These are phyloP conservation scores for Mesoligia furuncula DNA, from an alignment of 2,888 invertebrate genomes.

Conservation along the genomic window DNA sequence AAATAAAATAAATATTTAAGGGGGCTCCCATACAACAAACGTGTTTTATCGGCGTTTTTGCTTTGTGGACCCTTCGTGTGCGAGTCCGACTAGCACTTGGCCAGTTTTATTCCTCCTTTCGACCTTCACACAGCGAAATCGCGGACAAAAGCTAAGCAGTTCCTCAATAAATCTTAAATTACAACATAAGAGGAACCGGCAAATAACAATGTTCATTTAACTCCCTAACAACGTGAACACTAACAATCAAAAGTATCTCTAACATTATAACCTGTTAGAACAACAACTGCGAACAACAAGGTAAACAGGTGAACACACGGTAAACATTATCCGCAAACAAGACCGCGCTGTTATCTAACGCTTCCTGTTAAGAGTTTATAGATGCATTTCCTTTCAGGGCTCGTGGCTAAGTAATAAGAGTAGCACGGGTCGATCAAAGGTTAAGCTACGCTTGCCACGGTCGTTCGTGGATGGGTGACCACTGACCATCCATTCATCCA, in stretches of 20 bases:
- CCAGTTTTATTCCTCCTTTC: not conserved
- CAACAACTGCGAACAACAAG: conserved; percentile 48
- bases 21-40: too few relatives aligned
- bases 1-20: too few relatives aligned
- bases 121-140: rapidly evolving
- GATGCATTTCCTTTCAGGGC: conserved; percentile 66
- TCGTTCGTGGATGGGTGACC: too few relatives aligned
- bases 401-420: not conserved
- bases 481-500: not conserved
- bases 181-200: not conserved
- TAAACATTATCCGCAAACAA: conserved; percentile 62
- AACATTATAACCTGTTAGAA: conserved; percentile 44
- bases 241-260: conserved; percentile 48
- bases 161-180: not conserved
- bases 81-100: too few relatives aligned
- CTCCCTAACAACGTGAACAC: conserved; percentile 12
- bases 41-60: too few relatives aligned
- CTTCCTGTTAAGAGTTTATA: conserved; percentile 69
- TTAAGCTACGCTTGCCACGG: too few relatives aligned
- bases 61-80: too few relatives aligned
- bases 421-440: not conserved
- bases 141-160: not conserved
- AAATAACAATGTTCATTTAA: conserved; percentile 7
- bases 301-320: conserved; percentile 37
- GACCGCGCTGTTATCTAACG: conserved; percentile 64